Evolutionary conservation across 2,113 vertebrate genomes (phyloP).

Genomic region (Ceuthmochares aereus): DNA sequence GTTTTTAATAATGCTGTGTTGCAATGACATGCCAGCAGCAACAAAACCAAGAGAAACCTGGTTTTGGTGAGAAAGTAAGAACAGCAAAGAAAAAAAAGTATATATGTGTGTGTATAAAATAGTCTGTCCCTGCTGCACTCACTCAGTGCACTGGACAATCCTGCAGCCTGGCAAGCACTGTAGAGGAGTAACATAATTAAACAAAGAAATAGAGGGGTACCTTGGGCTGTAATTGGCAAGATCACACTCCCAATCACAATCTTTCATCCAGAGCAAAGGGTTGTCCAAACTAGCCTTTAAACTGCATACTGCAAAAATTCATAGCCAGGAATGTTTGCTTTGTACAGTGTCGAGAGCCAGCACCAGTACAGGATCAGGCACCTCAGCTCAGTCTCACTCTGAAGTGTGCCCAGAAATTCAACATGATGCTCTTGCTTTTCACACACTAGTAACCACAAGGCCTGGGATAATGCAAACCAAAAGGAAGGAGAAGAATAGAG

Average conservation of each 20-base stretch:
- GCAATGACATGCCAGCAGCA: neutral
- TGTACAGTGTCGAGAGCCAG: neutral
- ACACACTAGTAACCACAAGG: accelerated
- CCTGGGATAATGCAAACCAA: neutral
- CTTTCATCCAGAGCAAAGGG: neutral
- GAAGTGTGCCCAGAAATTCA: neutral
- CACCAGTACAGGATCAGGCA: accelerated
- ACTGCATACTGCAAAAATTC: neutral
- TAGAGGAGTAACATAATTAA: neutral
- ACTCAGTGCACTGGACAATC: neutral
- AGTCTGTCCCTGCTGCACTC: neutral
- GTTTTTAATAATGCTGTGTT: neutral
- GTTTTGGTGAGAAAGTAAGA: neutral
- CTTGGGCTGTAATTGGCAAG: neutral
- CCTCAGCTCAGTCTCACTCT: neutral
- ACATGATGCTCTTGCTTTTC: neutral
- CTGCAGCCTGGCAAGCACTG: neutral
- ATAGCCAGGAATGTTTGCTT: neutral
- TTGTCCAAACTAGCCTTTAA: neutral
- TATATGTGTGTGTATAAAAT: neutral
- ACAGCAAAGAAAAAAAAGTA: neutral
- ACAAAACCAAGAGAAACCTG: neutral
- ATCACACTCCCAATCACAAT: neutral
- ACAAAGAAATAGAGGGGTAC: neutral
- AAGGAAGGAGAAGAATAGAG: neutral